phyloP scores from a whole-genome alignment of 2,797 vertebrate species.

The Thamnophis elegans region DNA sequence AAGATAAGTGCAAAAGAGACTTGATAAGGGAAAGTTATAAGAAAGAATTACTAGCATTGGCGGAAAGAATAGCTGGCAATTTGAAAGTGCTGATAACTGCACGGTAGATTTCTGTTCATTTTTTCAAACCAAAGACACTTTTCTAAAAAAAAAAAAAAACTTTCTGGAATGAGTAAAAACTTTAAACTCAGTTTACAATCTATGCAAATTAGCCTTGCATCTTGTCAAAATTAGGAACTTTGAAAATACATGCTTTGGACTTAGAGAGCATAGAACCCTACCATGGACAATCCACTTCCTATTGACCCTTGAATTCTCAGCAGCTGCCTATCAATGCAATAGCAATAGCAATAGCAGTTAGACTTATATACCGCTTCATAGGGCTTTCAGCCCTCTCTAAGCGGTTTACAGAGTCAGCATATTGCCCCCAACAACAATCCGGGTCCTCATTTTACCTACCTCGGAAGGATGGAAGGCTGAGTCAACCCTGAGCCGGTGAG shows the following conservation, averaged over 20 bases:
- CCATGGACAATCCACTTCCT: neutral
- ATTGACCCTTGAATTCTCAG: neutral
- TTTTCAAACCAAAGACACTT: neutral
- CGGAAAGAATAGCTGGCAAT: neutral
- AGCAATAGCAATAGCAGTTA: too few species aligned
- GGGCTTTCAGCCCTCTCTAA: too few species aligned
- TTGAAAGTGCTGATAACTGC: neutral
- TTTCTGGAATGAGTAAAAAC: neutral
- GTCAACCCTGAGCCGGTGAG: too few species aligned
- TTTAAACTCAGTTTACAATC: neutral
- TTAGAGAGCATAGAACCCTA: neutral
- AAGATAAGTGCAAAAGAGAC: neutral
- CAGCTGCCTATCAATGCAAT: neutral
- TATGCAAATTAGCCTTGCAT: neutral
- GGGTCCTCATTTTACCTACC: too few species aligned
- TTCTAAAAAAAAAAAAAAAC: too few species aligned
- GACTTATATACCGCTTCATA: too few species aligned
- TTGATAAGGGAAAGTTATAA: neutral
- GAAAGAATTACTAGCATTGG: neutral
- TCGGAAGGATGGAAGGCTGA: too few species aligned
- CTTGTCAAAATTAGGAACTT: neutral
- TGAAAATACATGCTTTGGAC: neutral
- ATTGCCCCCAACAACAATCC: too few species aligned
- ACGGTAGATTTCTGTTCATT: neutral
- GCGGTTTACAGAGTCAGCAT: too few species aligned